These are phyloP conservation scores for Anagyrus pseudococci DNA, from an alignment of 2,888 invertebrate genomes.

Conservation along the genomic window DNA sequence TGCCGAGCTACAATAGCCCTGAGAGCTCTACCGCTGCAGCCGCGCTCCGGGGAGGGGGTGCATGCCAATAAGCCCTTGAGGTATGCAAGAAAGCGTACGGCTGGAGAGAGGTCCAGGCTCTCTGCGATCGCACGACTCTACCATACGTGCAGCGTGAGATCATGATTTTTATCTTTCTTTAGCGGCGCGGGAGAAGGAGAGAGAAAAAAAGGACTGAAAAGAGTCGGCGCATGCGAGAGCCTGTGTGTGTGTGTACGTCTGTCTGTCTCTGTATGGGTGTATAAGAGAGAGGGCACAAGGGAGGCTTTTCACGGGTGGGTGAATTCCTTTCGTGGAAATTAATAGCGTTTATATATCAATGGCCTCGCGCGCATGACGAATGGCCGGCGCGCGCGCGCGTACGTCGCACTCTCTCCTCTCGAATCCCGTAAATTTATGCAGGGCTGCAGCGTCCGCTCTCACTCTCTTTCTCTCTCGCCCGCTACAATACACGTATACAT, in stretches of 20 bases:
- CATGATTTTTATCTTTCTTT: constrained; percentile 42
- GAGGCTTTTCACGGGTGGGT: constrained; percentile 55
- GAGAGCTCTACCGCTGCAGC: not conserved
- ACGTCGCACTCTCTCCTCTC: constrained; percentile 13
- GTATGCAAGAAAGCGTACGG: not conserved
- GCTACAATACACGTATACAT: constrained; percentile 12
- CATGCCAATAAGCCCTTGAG: constrained; percentile 44
- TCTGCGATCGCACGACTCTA: not conserved
- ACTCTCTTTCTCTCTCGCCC: no score
- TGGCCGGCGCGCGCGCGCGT: constrained; percentile 34
- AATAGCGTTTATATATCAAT: constrained; percentile 52
- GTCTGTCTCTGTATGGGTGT: no score
- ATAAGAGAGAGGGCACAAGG: not conserved
- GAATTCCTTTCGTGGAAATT: constrained; percentile 56
- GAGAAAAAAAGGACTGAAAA: not conserved
- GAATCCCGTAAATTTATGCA: constrained; percentile 48
- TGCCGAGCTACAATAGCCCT: constrained; percentile 41
- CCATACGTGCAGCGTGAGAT: constrained; percentile 32
- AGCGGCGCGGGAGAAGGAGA: not conserved
- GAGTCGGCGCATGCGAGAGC: no score
- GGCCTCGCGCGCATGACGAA: constrained; percentile 47
- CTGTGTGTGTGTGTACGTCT: no score
- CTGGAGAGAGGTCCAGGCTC: not conserved
- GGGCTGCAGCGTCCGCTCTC: no score
- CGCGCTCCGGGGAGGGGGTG: constrained; percentile 47